Base-by-base conservation (phyloP, 2,888 invertebrate genomes). In the Cordilura impudica region DNA sequence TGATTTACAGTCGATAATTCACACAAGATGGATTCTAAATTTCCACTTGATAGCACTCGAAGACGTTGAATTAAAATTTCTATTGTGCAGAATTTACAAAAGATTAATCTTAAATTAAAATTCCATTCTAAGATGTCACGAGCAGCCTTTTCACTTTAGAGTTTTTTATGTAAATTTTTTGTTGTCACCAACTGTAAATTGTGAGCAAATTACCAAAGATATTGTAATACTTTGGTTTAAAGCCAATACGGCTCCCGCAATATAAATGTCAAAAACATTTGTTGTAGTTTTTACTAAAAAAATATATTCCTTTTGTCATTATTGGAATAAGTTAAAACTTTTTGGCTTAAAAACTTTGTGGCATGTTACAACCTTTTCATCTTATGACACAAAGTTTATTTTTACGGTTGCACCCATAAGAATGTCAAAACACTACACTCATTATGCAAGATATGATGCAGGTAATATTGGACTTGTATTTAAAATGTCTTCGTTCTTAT, bases 331-430 rank as follows among this genome's bases (percentile, higher is more conserved):
- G 45, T 39, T 43, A 72, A 61, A 16, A 61, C 8, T 53, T 66
- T 72, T 63, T 77, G 60, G 77, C 54, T 61, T 39, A 63, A 73
- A 73, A 69, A 49, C 69, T 72, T 77, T 58, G 53, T n/a, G 16
- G 53, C 65, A 60, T 70, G 65, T 66, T 78, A 49, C 65, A 73
- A 70, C 60, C 73, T 73, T 73, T 73, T 53, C 26, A n/a, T 58
- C 47, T 70, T 47, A 43, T 53, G 51, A 54, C 51, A 31, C 19
- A 47, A 54, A 12, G n/a, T 35, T 31, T 39, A n/a, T 45, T 19
- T 51, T 14, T 45, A 43, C 31, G 29, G 43, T n/a, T 39, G 43
- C 51, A 35, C 18, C 12, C 45, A 21, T 16, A 18, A 53, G 21
- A 39, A 39, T 21, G 14, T 19, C 12, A n/a, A 0, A 47, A 49